Evolutionary conservation across 2,888 invertebrate genomes (phyloP), one percentile per base, ranked within the genome.

Genomic region (Trachelus troglodyta): DNA sequence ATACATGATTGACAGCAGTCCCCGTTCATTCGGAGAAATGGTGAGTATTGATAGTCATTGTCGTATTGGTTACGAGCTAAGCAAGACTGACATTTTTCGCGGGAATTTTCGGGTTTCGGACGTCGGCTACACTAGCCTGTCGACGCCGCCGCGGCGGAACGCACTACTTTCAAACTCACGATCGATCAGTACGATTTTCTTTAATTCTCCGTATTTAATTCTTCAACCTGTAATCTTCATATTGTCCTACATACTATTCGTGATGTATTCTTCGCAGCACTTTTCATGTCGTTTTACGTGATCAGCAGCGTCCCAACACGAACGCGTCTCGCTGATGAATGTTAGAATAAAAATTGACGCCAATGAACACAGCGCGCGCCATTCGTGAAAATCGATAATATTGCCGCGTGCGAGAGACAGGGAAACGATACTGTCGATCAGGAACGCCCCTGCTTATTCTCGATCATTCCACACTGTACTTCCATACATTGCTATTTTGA

Each of bases 51-150:
- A 56, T 56, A 56, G 23, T 56, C 56, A 23, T 56, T 56, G 23
- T 56, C 56, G 23, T 15, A 56, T 56, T 56, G 9, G 56, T 56
- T 56, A 56, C 56, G 9, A 56, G 56, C 23, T 23, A 56, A 23
- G 23, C 23, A 73, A 69, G 77, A 77, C 76, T 80, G 76, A 77
- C 79, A 83, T 82, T 87, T 88, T 88, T 87, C 88, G 88, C 86
- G 86, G 84, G 88, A 81, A 87, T 86, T 88, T 87, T 86, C 85
- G 82, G 82, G 81, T 81, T 82, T 81, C 80, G 83, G 56, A 80
- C 80, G 80, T 83, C 80, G 82, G 56, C 23, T 56, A 23, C 6
- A 56, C 23, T 56, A 56, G 56, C 79, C 75, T 76, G 73, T 37
- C 76, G 83, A 80, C 81, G 80, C 77, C 81, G 79, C 83, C 83